Evolutionary conservation across 2,888 invertebrate genomes (phyloP), one percentile per base, ranked within the genome.

Genomic region (Formica aserva): DNA sequence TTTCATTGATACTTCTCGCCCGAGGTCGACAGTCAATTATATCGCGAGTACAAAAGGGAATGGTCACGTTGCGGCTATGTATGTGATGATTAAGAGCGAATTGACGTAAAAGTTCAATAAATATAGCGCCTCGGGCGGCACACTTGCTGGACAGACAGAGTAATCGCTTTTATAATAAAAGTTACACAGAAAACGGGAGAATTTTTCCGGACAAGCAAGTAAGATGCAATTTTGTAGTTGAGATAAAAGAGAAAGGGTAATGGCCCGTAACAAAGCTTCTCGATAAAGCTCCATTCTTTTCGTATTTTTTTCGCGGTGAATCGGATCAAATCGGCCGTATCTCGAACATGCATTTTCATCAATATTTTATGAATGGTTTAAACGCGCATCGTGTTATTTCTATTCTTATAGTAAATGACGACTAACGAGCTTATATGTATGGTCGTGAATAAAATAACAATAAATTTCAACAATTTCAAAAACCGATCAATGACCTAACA

Each of bases 201-300:
- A 72, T 62, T 72, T 60, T 72, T 78, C 45, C 71, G 41, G 11
- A 67, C 69, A 18, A 77, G 69, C 67, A 45, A 45, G 57, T 67
- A 80, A 74, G 52, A 74, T 22, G 74, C 22, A 74, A 65, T 74
- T 75, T 52, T 32, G 55, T 60, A 29, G 62, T n/a, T 2, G 62
- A 26, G 77, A 83, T 67, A 72, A 82, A 62, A 48, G 29, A 63
- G 83, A 45, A 35, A 48, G 75, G 77, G 81, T 82, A 86, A 81
- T 71, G 82, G 85, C 69, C 85, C 65, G 84, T 86, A 82, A 87
- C 86, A 84, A 88, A 87, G 86, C 85, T 83, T 13, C 60, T 89
- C 86, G 86, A 89, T 89, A 87, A 87, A 84, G 80, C 78, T 45
- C 38, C 71, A 77, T 87, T 89, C 86, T 86, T 85, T 87, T 82